Conservation (phyloP, 2,888 invertebrate genomes). For the Phalera bucephala region DNA sequence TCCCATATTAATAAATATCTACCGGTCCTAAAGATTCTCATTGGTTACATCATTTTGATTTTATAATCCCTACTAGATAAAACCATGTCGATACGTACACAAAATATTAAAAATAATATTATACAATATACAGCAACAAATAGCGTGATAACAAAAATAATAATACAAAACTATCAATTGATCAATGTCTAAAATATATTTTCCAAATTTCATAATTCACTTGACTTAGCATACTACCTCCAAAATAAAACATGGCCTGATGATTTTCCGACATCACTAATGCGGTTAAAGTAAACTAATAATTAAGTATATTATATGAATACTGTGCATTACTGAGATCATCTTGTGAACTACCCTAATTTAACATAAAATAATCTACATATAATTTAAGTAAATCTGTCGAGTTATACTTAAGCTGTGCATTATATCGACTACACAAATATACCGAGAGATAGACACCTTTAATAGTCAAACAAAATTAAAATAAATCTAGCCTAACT, state of each 20-base stretch:
- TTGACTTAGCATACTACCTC: background rate
- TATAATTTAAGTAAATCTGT: background rate
- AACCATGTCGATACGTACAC: too few species aligned
- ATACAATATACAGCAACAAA: too few species aligned
- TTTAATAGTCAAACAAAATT: too few species aligned
- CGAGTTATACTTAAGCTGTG: background rate
- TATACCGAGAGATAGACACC: background rate
- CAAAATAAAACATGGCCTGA: constrained; percentile 28
- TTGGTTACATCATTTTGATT: too few species aligned
- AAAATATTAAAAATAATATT: too few species aligned
- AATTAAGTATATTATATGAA: constrained; percentile 39
- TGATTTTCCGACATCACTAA: constrained; percentile 14
- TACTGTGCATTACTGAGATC: constrained; percentile 73
- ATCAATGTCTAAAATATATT: background rate
- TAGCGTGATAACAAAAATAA: too few species aligned
- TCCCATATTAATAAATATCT: too few species aligned
- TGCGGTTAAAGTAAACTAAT: constrained; percentile 19
- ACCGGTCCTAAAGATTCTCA: too few species aligned
- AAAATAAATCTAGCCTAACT: too few species aligned
- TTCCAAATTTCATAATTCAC: background rate
- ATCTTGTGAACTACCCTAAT: constrained; percentile 41
- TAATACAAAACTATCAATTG: too few species aligned
- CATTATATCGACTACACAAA: background rate
- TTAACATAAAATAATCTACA: background rate
- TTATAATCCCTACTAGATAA: too few species aligned